phyloP scores from a whole-genome alignment of 2,888 invertebrate genomes.

The Polymixis flavicincta region DNA sequence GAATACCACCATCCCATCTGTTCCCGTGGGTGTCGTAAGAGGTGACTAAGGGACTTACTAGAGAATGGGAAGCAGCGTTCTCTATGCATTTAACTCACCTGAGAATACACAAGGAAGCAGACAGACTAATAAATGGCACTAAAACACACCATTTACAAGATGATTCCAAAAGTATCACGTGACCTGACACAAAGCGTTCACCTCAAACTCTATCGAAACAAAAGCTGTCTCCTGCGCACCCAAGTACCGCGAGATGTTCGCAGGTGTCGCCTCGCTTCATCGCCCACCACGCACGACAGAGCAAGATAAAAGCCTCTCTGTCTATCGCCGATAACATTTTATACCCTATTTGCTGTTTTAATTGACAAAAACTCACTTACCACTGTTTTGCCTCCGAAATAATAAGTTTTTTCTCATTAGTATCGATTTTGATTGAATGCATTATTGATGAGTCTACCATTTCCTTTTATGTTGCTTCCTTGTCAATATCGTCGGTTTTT shows the following conservation, averaged over 20 bases:
- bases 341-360: constrained; percentile 59
- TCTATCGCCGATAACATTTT: constrained; percentile 53
- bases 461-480: constrained; percentile 21
- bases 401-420: constrained; percentile 25
- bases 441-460: constrained; percentile 46
- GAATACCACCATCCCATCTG: no score
- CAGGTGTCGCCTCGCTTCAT: constrained; percentile 74
- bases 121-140: background rate
- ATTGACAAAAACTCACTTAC: constrained; percentile 50
- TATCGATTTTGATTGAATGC: constrained; percentile 52
- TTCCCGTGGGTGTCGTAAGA: no score
- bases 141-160: background rate
- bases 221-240: constrained; percentile 55
- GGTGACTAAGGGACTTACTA: no score
- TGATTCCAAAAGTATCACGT: background rate
- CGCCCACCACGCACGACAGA: constrained; percentile 65
- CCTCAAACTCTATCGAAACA: background rate
- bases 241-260: constrained; percentile 64
- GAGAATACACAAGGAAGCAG: background rate
- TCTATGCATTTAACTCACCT: no score
- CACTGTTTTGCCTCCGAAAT: constrained; percentile 46
- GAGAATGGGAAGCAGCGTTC: no score
- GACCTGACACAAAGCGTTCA: background rate
- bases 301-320: constrained; percentile 60
- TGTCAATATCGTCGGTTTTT: constrained; percentile 46